Evolutionary conservation across 30 jellyfish, hydroid and myxozoan species (phyloP).

Genomic region (Aurelia sp.): DNA sequence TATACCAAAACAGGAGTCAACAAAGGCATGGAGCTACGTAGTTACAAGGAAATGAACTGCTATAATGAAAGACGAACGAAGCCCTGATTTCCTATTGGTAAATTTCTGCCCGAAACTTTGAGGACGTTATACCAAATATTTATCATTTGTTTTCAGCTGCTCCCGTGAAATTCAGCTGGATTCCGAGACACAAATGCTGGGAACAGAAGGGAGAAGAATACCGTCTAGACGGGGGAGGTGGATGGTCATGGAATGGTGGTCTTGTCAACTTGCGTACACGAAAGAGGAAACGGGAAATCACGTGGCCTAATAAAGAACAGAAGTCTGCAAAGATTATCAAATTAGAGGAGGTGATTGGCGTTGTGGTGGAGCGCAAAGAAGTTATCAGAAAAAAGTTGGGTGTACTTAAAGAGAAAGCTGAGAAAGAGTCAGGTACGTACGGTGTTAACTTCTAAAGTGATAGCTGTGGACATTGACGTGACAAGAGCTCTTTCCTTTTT

Average conservation of each 20-base stretch:
- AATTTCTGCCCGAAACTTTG: background rate
- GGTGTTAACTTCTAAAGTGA: no score
- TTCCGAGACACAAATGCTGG: slow-evolving; percentile 91
- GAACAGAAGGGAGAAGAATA: slow-evolving; percentile 96
- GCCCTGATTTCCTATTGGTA: no score
- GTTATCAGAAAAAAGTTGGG: slow-evolving; percentile 3
- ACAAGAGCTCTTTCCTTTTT: no score
- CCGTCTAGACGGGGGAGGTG: slow-evolving; percentile 90
- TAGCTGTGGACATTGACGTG: no score
- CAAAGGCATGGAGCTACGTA: no score
- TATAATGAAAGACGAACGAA: background rate
- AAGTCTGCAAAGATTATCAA: slow-evolving; percentile 39
- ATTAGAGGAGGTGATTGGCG: slow-evolving; percentile 58
- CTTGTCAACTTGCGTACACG: slow-evolving; percentile 42
- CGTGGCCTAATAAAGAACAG: slow-evolving; percentile 65
- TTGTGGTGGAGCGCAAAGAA: slow-evolving; percentile 60
- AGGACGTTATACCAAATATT: background rate
- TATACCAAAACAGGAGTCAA: no score
- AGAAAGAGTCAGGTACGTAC: slow-evolving; percentile 10
- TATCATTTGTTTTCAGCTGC: slow-evolving; percentile 36
- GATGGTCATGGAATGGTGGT: slow-evolving; percentile 89
- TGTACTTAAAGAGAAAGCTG: slow-evolving; percentile 14
- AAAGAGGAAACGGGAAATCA: slow-evolving; percentile 48
- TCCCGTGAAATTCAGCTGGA: slow-evolving; percentile 97
- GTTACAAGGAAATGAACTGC: no score